These are phyloP conservation scores for Emys orbicularis DNA, from an alignment of 2,797 vertebrate genomes.

Conservation along the genomic window DNA sequence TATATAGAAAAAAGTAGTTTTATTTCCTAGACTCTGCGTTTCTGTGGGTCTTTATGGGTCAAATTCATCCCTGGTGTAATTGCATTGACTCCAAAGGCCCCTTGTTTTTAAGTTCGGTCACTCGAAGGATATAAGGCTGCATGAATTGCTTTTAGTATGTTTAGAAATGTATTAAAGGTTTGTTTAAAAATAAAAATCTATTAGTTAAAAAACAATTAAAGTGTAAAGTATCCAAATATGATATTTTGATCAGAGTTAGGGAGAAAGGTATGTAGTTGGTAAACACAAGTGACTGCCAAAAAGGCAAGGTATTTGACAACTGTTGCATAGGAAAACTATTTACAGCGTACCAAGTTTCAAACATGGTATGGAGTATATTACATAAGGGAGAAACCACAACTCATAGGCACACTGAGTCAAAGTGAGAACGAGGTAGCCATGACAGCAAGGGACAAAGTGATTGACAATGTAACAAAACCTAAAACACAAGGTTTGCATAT, in stretches of 20 bases:
- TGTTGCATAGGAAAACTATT: constrained; percentile 17
- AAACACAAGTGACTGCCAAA: constrained; percentile 21
- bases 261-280: background rate
- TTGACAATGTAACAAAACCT: background rate
- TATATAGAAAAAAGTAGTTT: background rate
- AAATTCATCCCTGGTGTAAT: background rate
- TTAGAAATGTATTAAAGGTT: constrained; percentile 16
- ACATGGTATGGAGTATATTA: background rate
- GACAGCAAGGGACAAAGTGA: background rate
- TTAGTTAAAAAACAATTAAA: constrained; percentile 39
- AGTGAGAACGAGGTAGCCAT: background rate
- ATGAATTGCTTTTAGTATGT: background rate
- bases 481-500: background rate
- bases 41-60: background rate
- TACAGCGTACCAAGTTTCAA: background rate
- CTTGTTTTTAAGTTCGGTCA: background rate
- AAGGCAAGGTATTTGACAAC: constrained; percentile 3
- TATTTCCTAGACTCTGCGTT: constrained; percentile 21
- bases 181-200: background rate
- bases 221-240: constrained; percentile 25
- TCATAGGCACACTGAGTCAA: background rate
- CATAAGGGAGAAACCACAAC: constrained; percentile 6
- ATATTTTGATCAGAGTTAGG: background rate
- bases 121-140: background rate
- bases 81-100: background rate